Conservation (phyloP, 1,140 invertebrate genomes). For the Drosophila tani region DNA sequence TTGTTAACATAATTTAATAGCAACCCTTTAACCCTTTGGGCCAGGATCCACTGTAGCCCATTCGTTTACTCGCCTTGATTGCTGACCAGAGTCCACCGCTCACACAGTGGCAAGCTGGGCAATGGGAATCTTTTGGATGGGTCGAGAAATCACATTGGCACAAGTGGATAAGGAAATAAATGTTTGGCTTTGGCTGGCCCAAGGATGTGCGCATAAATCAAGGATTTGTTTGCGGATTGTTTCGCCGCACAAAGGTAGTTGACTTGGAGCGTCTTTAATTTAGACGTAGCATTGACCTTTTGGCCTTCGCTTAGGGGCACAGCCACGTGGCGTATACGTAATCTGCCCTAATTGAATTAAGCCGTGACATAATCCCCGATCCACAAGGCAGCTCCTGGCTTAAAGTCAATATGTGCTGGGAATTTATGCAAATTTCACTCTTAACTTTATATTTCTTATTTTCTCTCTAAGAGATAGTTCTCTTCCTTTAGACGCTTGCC, state of each 20-base stretch:
- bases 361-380: slow-evolving; percentile 69
- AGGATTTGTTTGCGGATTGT: slow-evolving; percentile 84
- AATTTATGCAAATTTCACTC: slow-evolving; percentile 62
- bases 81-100: slow-evolving; percentile 53
- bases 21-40: background rate
- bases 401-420: slow-evolving; percentile 49
- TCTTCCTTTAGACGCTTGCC: slow-evolving; percentile 32
- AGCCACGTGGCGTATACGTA: slow-evolving; percentile 76
- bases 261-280: slow-evolving; percentile 58
- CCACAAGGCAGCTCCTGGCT: slow-evolving; percentile 26
- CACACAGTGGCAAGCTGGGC: background rate
- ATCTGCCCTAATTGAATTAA: slow-evolving; percentile 82
- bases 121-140: slow-evolving; percentile 4
- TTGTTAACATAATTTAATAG: background rate
- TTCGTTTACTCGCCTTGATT: slow-evolving; percentile 52
- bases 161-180: slow-evolving; percentile 84
- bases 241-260: slow-evolving; percentile 64
- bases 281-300: slow-evolving; percentile 75
- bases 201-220: slow-evolving; percentile 84
- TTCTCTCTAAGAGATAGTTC: background rate
- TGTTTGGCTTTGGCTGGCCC: slow-evolving; percentile 75
- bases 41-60: slow-evolving; percentile 26
- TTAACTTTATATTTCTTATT: background rate
- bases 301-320: slow-evolving; percentile 32
- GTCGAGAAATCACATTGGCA: slow-evolving; percentile 73